A percentile compares a stretch with the other conserved stretches of the same genome.
These are phyloP conservation scores for Ciconia nigra DNA, from an alignment of 2,797 vertebrate species.

Conservation along the genomic window DNA sequence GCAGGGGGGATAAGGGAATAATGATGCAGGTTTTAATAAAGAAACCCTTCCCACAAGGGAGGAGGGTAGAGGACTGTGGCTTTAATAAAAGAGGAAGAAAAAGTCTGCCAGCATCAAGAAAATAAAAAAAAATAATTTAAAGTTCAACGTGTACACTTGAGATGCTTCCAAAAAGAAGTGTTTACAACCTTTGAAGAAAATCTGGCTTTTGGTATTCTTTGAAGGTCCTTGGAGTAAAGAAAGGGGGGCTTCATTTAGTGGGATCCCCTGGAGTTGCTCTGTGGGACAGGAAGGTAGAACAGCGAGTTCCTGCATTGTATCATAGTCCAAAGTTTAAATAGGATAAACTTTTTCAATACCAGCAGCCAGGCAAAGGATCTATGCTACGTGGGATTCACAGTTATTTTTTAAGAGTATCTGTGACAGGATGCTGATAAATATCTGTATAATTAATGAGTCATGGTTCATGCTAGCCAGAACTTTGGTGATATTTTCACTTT, in stretches of 20 bases:
- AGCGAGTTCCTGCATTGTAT: not conserved
- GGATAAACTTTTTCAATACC: not conserved
- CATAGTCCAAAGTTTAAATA: not conserved
- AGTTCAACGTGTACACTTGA: not conserved
- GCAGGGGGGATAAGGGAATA: not conserved
- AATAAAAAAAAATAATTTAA: not conserved
- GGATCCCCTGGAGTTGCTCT: not conserved
- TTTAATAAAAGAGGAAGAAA: conserved; percentile 23
- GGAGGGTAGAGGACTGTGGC: not conserved
- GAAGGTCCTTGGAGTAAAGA: not conserved
- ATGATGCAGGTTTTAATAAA: conserved; percentile 45
- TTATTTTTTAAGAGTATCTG: not conserved
- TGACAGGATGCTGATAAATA: conserved; percentile 50
- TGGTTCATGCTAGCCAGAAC: not conserved
- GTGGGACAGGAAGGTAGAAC: not conserved
- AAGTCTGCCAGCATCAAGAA: not conserved
- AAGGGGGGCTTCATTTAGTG: not conserved
- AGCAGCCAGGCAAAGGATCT: not conserved
- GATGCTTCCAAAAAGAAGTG: not conserved
- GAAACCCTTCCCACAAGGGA: not conserved
- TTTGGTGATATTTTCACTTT: not conserved
- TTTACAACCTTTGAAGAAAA: not conserved
- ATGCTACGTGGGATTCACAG: not conserved
- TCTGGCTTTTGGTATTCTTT: not conserved
- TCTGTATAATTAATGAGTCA: conserved; percentile 39